These are phyloP conservation scores for Cremastinae sp. DNA, from an alignment of 2,888 invertebrate genomes.

Conservation along the genomic window DNA sequence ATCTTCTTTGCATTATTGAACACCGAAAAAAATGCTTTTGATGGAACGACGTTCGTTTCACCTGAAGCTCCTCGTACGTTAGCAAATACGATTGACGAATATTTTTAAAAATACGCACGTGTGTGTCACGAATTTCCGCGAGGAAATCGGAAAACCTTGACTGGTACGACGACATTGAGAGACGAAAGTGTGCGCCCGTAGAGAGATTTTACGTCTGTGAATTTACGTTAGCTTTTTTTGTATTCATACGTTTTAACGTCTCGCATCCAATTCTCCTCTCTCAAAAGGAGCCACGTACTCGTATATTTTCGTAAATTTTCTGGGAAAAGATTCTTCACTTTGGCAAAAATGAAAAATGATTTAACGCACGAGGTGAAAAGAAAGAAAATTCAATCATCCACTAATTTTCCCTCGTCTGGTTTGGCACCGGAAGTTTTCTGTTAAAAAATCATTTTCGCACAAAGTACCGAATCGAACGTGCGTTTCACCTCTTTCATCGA, in stretches of 20 bases:
- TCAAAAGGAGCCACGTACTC: slow-evolving; percentile 1
- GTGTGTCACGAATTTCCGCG: slow-evolving; percentile 60
- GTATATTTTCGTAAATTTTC: slow-evolving; percentile 55
- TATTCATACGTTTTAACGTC: slow-evolving; percentile 49
- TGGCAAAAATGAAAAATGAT: slow-evolving; percentile 25
- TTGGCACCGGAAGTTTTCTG: neutral
- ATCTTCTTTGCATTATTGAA: too few relatives aligned
- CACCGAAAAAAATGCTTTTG: slow-evolving; percentile 7
- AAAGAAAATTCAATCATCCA: slow-evolving; percentile 21
- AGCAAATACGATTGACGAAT: slow-evolving; percentile 30
- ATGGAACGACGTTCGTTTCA: slow-evolving; percentile 13
- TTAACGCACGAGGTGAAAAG: slow-evolving; percentile 19
- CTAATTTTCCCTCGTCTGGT: slow-evolving; percentile 21
- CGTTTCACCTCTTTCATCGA: too few relatives aligned
- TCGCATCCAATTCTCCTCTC: slow-evolving; percentile 27
- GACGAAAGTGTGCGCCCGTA: slow-evolving; percentile 3
- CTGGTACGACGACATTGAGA: slow-evolving; percentile 43
- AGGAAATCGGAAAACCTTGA: slow-evolving; percentile 63
- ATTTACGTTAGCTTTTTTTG: slow-evolving; percentile 55
- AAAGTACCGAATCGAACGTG: too few relatives aligned
- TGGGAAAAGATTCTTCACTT: slow-evolving; percentile 40
- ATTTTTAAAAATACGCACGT: slow-evolving; percentile 8
- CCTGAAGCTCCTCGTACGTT: slow-evolving; percentile 8
- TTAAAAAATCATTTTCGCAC: too few relatives aligned
- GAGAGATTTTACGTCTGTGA: slow-evolving; percentile 47